These are phyloP conservation scores for Nyctibius grandis DNA, from an alignment of 2,797 vertebrate species.

Conservation along the genomic window DNA sequence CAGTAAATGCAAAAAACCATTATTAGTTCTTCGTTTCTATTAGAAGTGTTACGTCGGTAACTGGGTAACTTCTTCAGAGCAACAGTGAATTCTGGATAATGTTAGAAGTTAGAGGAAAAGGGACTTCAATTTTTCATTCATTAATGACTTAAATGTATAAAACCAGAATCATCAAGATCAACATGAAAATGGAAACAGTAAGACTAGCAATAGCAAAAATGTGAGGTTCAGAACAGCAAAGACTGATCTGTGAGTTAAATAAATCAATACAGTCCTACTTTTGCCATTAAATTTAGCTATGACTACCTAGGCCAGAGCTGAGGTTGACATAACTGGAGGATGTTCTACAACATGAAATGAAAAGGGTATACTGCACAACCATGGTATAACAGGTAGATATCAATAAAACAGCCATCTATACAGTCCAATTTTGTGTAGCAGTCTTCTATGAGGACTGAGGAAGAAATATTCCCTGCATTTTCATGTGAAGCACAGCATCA, in stretches of 20 bases:
- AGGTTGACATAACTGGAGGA: not conserved
- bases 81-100: not conserved
- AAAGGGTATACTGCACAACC: not conserved
- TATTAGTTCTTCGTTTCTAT: not conserved
- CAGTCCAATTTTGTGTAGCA: not conserved
- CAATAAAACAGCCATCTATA: not conserved
- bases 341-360: not conserved
- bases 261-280: not conserved
- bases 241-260: not conserved
- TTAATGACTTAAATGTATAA: not conserved
- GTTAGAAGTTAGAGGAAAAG: not conserved
- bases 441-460: not conserved
- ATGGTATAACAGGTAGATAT: not conserved
- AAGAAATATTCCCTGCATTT: not conserved
- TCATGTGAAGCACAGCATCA: not conserved
- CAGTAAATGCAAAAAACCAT: not conserved
- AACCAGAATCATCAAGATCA: not conserved
- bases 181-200: not conserved
- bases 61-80: not conserved
- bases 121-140: not conserved
- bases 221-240: not conserved
- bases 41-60: not conserved
- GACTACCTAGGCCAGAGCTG: not conserved
- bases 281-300: not conserved
- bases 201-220: not conserved